A percentile compares a stretch with the other conserved stretches of the same genome.
These are phyloP conservation scores for Meiosimyza platycephala DNA, from an alignment of 2,888 invertebrate genomes.

Conservation along the genomic window DNA sequence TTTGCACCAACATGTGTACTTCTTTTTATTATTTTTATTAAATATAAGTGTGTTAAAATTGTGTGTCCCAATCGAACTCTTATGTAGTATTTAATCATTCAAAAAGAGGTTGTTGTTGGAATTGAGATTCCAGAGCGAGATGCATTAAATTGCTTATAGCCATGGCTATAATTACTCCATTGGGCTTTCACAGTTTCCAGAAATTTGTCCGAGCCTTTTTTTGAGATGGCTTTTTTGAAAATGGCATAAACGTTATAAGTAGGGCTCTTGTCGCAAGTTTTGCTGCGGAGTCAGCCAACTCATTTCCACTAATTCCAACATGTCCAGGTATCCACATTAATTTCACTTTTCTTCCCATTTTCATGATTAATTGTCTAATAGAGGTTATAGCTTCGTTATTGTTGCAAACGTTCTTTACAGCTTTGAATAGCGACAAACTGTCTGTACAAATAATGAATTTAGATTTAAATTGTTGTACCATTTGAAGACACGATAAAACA, in stretches of 20 bases:
- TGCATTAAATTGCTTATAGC: constrained; percentile 4
- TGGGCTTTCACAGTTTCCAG: constrained; percentile 1
- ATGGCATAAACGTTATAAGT: constrained; percentile 8
- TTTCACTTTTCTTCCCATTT: constrained; percentile 6
- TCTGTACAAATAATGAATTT: not conserved
- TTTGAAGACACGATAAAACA: not conserved
- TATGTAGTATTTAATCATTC: constrained; percentile 3
- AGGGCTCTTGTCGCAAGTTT: not conserved
- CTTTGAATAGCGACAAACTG: not conserved
- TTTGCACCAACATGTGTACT: too few species aligned
- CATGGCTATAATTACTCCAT: constrained; percentile 5
- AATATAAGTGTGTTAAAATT: not conserved
- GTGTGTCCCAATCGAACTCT: constrained; percentile 7
- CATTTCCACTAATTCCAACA: not conserved
- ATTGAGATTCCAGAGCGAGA: not conserved
- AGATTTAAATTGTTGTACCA: not conserved
- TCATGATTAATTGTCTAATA: not conserved
- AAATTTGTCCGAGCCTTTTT: not conserved
- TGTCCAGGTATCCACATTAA: constrained; percentile 6
- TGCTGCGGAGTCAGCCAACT: not conserved
- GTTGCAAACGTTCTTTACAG: not conserved
- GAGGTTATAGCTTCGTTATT: constrained; percentile 9
- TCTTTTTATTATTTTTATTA: too few species aligned
- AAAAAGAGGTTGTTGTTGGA: not conserved
- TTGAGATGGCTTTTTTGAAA: not conserved